These are phyloP conservation scores for Mycteria americana DNA, from an alignment of 2,797 vertebrate genomes.

Conservation along the genomic window DNA sequence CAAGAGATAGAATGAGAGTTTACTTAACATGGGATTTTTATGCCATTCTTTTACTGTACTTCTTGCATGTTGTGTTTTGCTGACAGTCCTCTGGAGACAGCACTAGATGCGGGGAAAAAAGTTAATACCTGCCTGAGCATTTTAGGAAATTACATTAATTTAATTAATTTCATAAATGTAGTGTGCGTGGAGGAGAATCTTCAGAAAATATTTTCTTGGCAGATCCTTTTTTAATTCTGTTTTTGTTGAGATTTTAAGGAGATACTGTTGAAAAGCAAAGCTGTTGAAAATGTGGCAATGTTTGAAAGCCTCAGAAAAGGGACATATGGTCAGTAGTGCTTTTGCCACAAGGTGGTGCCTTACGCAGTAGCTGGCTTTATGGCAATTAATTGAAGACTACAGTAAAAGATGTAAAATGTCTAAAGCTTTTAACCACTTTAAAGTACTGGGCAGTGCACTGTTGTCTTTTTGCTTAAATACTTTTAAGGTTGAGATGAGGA, in stretches of 20 bases:
- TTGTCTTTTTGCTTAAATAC: neutral
- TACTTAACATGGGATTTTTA: neutral
- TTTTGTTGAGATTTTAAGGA: neutral
- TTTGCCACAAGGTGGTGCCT: neutral
- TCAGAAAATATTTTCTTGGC: neutral
- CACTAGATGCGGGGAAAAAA: neutral
- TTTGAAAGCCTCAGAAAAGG: neutral
- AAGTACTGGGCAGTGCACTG: neutral
- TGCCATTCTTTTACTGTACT: neutral
- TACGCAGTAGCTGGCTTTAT: neutral
- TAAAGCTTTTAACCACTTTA: neutral
- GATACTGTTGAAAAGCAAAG: neutral
- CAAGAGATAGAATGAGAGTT: neutral
- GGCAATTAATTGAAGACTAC: neutral
- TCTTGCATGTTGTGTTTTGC: neutral
- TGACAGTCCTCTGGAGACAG: neutral
- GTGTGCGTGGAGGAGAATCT: neutral
- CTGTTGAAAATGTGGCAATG: neutral
- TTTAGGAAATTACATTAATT: neutral
- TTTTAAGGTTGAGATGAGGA: neutral
- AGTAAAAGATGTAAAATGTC: neutral
- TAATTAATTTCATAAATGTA: neutral
- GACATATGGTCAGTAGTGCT: accelerated
- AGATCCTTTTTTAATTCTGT: neutral
- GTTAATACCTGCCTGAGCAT: neutral